phyloP scores from a whole-genome alignment of 2,888 invertebrate genomes.

The Muschampia plurimacula region DNA sequence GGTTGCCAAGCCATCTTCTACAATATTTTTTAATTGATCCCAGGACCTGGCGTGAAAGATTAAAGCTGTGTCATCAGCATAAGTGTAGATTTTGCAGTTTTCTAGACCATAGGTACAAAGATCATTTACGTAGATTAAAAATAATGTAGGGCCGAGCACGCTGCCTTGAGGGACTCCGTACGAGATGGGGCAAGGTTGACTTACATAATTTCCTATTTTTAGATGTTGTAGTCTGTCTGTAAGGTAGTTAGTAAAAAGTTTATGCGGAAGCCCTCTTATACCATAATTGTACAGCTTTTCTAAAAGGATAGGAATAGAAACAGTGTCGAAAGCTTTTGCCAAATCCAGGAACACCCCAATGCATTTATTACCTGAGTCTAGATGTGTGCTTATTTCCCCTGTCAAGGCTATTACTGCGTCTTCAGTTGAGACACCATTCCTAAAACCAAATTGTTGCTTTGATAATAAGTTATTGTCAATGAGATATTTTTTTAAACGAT shows the following conservation, averaged over 20 bases:
- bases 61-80: not conserved
- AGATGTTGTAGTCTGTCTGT: not conserved
- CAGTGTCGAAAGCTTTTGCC: not conserved
- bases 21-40: not conserved
- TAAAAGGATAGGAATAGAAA: not conserved
- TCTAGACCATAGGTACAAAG: not conserved
- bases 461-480: not conserved
- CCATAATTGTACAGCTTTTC: not conserved
- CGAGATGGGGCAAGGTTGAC: not conserved
- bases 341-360: not conserved
- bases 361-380: not conserved
- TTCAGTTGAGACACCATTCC: not conserved
- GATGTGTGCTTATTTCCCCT: no score
- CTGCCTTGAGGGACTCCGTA: not conserved
- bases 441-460: not conserved
- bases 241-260: not conserved
- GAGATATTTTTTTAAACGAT: not conserved
- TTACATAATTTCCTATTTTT: not conserved
- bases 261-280: not conserved
- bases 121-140: conserved; percentile 1
- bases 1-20: no score
- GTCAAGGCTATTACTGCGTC: not conserved
- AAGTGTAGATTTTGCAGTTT: not conserved
- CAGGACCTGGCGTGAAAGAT: not conserved
- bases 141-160: not conserved